Evolutionary conservation across 2,113 vertebrate species (phyloP), one percentile per base, ranked within the genome.

Genomic region (mouse (Mus musculus)): DNA sequence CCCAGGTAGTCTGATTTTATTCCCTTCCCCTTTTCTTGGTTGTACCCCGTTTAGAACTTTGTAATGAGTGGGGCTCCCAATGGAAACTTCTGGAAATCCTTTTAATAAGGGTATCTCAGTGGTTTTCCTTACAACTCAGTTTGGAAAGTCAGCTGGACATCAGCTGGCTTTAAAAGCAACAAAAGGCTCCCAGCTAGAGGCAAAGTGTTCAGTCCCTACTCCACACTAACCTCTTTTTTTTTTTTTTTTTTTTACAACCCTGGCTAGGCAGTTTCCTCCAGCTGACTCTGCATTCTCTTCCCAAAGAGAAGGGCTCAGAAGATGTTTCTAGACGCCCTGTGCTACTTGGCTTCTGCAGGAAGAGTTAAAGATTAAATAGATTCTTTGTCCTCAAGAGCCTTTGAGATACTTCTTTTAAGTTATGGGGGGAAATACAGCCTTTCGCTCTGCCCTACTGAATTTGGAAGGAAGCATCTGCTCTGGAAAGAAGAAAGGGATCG

Each of bases 1-100:
- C 22, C 7, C 2, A 19, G 42, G 42, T 19, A n/a, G 20, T 14
- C 10, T 7, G 24, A 90, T 46, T 65, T 87, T 72, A 9, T 84
- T 56, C 61, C 56, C 91, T 88, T 78, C 52, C 76, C 67, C 46
- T 95, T 26, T 96, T 56, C 16, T 84, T 94, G 20, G 59, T 2
- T 49, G 42, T 72, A 19, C 14, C 24, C 36, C 71, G 28, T 75
- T 46, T 85, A 81, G 92, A 6, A 84, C 24, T 88, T 88, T 72
- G 71, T 33, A 80, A 7, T 17, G 49, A 61, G 24, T 78, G 67
- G 6, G n/a, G 28, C 26, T 95, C 36, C 59, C 84, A 69, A 78
- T n/a, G 87, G 91, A 96, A 95, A 90, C 77, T 77, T 91, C 28
- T 7, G 17, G 95, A 96, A 94, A n/a, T 13, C 49, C 39, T 84